phyloP scores from a whole-genome alignment of 2,797 vertebrate genomes.

The Pantherophis vulpinus region DNA sequence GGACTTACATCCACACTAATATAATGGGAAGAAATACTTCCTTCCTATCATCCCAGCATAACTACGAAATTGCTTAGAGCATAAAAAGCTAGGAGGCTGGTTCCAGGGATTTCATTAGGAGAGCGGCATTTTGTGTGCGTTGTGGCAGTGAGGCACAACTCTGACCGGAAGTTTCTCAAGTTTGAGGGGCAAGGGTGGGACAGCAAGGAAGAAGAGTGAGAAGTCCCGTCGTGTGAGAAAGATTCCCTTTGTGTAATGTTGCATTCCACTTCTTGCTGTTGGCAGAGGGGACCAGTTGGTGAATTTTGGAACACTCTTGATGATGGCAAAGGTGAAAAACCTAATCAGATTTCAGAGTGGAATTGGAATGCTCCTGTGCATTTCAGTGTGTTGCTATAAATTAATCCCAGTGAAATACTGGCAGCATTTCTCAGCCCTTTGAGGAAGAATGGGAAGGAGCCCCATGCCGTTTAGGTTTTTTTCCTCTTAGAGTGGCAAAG shows the following conservation, averaged over 20 bases:
- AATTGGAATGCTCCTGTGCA: not conserved
- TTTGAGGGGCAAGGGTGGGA: not conserved
- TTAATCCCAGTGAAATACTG: too few species aligned
- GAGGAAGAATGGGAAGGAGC: not conserved
- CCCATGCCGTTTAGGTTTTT: not conserved
- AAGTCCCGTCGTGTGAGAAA: not conserved
- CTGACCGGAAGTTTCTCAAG: not conserved
- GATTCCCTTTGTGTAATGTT: not conserved
- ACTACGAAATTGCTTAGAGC: not conserved
- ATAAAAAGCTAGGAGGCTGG: not conserved
- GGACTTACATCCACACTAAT: not conserved
- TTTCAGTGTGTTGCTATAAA: not conserved
- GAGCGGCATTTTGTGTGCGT: not conserved
- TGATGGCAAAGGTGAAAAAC: not conserved
- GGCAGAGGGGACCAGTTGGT: not conserved
- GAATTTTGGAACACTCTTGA: not conserved
- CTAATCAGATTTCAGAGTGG: not conserved
- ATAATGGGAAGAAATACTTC: too few species aligned
- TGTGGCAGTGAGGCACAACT: not conserved
- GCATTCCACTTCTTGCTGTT: not conserved
- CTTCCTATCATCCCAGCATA: not conserved
- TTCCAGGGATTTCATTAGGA: not conserved
- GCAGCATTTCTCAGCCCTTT: not conserved
- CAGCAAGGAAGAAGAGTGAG: not conserved
- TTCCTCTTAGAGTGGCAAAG: not conserved